A percentile compares a stretch with the other conserved stretches of the same genome.
Conservation (phyloP, 1,140 invertebrate species). For the Drosophila tristis region DNA sequence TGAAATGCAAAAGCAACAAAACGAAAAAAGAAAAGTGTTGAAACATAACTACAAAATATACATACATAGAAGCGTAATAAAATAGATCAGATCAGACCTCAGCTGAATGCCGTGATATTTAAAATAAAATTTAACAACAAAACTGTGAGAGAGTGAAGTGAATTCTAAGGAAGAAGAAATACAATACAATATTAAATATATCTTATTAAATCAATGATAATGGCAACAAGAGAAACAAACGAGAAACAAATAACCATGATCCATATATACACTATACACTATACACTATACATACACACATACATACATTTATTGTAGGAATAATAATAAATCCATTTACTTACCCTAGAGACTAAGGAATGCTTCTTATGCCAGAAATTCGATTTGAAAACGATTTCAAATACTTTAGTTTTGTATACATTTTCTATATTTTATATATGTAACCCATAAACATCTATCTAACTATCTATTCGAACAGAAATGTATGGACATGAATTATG, state of each 20-base stretch:
- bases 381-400: constrained; percentile 2
- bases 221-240: constrained; percentile 19
- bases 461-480: no score
- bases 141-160: background rate
- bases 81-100: constrained; percentile 82
- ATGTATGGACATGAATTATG: no score
- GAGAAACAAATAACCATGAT: constrained; percentile 29
- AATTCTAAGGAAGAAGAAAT: constrained; percentile 26
- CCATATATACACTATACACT: no score
- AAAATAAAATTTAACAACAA: constrained; percentile 64
- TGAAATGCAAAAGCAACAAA: constrained; percentile 43
- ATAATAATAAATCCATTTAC: constrained; percentile 15
- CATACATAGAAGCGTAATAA: constrained; percentile 52
- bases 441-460: no score
- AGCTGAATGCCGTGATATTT: constrained; percentile 84
- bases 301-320: constrained; percentile 18
- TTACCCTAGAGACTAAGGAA: constrained; percentile 39
- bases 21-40: constrained; percentile 27
- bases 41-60: constrained; percentile 1
- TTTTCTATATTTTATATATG: no score
- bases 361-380: constrained; percentile 8
- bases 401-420: constrained; percentile 31
- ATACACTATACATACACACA: no score
- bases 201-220: background rate
- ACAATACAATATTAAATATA: constrained; percentile 49